Evolutionary conservation across 2,797 vertebrate genomes (phyloP), one percentile per base, ranked within the genome.

Genomic region (Acanthopagrus latus): DNA sequence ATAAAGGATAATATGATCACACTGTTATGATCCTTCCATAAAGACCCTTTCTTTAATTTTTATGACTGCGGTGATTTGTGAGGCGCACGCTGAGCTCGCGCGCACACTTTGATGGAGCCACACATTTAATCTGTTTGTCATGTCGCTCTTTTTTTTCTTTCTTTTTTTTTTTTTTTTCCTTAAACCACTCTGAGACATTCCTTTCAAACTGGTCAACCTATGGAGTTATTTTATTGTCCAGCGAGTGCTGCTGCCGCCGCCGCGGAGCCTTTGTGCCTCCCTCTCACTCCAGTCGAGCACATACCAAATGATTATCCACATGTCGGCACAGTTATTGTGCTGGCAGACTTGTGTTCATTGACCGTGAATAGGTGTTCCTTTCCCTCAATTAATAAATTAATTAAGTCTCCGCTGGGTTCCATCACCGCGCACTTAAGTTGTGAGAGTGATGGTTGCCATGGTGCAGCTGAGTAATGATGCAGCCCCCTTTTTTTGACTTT

Each of bases 361-460:
- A 72, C 87, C 79, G 74, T 84, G 82, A 90, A 80, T 71, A 78
- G 74, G 80, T 88, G 81, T 82, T 84, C 58, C 66, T 89, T 85
- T 88, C 78, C 79, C 77, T 88, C 77, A 88, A 85, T 88, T 92
- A 88, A 91, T 88, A 44, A 60, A 88, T 82, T 67, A 65, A 90
- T 88, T 72, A 86, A 74, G 75, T 57, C 86, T 68, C 83, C 71
- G 20, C 74, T 69, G 87, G 86, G 83, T 64, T 80, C 88, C 86
- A 66, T 91, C 84, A 77, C 51, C 62, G 60, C 64, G 72, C 80
- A 77, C 72, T 66, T 59, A 16, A 48, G 67, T 71, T 68, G 82
- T 23, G 73, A 72, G 71, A 75, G 78, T 72, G 74, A 80, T 83
- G 90, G 92, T 93, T 93, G 82, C 85, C 89, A 90, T 92, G 89